Evolutionary conservation across 2,797 vertebrate species (phyloP).

Genomic region (Enteromius paludinosus): DNA sequence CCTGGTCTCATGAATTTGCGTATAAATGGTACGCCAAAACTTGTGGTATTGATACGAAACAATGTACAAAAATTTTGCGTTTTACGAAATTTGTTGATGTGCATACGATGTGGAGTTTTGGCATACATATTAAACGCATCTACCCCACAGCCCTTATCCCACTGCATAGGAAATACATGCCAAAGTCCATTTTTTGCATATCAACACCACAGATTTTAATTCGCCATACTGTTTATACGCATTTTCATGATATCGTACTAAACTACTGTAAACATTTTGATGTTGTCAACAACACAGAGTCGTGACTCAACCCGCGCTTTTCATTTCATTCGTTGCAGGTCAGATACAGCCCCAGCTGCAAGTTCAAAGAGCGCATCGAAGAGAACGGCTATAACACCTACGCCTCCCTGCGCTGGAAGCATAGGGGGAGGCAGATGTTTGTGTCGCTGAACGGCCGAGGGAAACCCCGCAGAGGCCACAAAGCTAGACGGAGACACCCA

Average conservation of each 20-base stretch:
- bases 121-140: too few relatives aligned
- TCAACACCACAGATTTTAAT: too few relatives aligned
- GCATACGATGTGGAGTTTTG: too few relatives aligned
- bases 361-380: conserved; percentile 92
- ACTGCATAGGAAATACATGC: background rate
- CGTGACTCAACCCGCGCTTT: background rate
- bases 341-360: conserved; percentile 88
- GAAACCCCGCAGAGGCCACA: conserved; percentile 80
- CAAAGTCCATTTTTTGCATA: too few relatives aligned
- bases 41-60: too few relatives aligned
- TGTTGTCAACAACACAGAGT: background rate
- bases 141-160: too few relatives aligned
- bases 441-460: conserved; percentile 87
- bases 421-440: conserved; percentile 88
- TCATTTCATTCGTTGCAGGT: conserved; percentile 72
- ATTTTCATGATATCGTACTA: background rate
- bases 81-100: too few relatives aligned
- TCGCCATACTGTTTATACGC: too few relatives aligned
- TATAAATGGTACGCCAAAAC: too few relatives aligned
- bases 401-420: conserved; percentile 87
- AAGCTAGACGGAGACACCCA: conserved; percentile 84
- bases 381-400: conserved; percentile 97
- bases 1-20: too few relatives aligned
- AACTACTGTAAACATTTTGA: background rate
- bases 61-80: too few relatives aligned